phyloP scores from a whole-genome alignment of 2,113 vertebrate genomes.

The Notothenia coriiceps region DNA sequence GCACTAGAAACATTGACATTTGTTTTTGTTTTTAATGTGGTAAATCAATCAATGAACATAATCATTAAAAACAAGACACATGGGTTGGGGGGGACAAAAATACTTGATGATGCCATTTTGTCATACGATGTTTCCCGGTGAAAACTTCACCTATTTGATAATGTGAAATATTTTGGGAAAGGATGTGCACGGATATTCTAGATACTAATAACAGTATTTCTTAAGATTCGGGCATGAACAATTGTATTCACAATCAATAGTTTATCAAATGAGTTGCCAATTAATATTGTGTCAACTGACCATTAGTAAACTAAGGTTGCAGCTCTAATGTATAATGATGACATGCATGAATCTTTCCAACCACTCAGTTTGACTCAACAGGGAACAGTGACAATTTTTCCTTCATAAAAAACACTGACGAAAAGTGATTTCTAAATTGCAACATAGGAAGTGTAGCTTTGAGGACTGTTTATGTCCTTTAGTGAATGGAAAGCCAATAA shows the following conservation, averaged over 20 bases:
- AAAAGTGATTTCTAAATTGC: neutral
- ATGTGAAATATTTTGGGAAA: neutral
- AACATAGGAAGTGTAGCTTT: neutral
- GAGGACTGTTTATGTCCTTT: neutral
- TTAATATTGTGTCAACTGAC: too few species aligned
- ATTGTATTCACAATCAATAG: too few species aligned
- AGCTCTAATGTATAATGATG: too few species aligned
- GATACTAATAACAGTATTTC: too few species aligned
- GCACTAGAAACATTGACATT: too few species aligned
- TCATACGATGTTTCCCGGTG: neutral
- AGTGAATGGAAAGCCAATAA: conserved; percentile 25
- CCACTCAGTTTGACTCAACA: neutral
- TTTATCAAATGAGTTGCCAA: too few species aligned
- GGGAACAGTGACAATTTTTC: neutral
- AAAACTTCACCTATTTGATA: neutral
- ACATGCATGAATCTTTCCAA: neutral
- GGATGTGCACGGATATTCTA: too few species aligned
- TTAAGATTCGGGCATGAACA: too few species aligned
- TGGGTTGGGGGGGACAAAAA: neutral
- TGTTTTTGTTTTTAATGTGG: too few species aligned
- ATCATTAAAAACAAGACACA: too few species aligned
- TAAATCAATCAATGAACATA: too few species aligned
- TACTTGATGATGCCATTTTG: neutral
- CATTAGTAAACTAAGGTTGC: neutral
- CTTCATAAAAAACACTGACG: neutral